Evolutionary conservation across 1,140 invertebrate genomes (phyloP).

Genomic region (Uloborus diversus): DNA sequence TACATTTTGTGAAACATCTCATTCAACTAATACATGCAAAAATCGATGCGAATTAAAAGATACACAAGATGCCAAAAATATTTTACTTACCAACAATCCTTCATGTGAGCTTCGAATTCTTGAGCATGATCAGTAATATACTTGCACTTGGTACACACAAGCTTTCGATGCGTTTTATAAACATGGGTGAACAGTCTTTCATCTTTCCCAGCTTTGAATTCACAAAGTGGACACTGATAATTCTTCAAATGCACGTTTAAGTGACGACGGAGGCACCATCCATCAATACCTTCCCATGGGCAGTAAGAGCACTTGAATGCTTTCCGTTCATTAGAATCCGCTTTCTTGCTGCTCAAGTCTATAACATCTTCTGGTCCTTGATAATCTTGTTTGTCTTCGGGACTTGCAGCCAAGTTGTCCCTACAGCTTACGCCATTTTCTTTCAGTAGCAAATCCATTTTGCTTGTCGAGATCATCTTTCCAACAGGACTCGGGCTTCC

Average conservation of each 20-base stretch:
- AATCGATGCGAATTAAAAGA: no score
- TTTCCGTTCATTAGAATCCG: constrained; percentile 59
- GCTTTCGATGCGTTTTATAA: constrained; percentile 88
- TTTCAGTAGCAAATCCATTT: no score
- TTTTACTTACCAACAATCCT: constrained; percentile 69
- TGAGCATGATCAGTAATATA: constrained; percentile 83
- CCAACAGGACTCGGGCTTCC: no score
- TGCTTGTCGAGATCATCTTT: no score
- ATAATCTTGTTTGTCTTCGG: no score
- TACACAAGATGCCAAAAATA: no score
- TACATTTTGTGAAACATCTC: no score
- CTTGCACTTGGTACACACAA: constrained; percentile 85
- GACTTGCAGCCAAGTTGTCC: no score
- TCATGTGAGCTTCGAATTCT: constrained; percentile 77
- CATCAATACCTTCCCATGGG: constrained; percentile 88
- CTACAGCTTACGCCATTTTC: no score
- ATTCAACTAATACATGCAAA: no score
- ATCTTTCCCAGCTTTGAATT: constrained; percentile 90
- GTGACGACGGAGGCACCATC: constrained; percentile 91
- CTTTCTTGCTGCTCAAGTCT: constrained; percentile 2
- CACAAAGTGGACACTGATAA: constrained; percentile 86
- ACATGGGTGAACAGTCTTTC: constrained; percentile 88
- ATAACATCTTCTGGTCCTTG: no score
- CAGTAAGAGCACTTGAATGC: constrained; percentile 86
- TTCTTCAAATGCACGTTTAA: constrained; percentile 91